Conservation (phyloP, 2,888 invertebrate genomes). For the Cerastis rubricosa region DNA sequence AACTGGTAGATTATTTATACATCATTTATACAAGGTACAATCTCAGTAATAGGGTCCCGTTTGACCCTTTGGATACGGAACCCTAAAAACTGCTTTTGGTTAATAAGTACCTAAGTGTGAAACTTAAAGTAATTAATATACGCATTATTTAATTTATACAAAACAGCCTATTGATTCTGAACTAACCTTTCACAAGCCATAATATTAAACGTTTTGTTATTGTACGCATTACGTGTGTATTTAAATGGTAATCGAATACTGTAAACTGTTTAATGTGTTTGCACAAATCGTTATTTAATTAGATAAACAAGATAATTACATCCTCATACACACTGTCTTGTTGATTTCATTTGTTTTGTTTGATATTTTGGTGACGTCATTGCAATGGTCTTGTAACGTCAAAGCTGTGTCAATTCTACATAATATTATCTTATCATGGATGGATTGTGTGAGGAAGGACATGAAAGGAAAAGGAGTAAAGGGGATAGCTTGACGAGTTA, state of each 20-base stretch:
- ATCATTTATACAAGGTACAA: too few relatives aligned
- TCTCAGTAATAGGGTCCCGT: too few relatives aligned
- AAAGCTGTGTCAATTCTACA: not conserved
- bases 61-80: too few relatives aligned
- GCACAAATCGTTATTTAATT: slow-evolving; percentile 32
- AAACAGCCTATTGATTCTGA: not conserved
- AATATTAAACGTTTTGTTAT: slow-evolving; percentile 7
- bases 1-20: not conserved
- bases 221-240: slow-evolving; percentile 18
- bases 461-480: too few relatives aligned
- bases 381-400: not conserved
- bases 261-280: slow-evolving; percentile 27
- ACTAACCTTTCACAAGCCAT: slow-evolving; percentile 45
- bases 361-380: not conserved
- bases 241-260: slow-evolving; percentile 27
- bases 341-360: slow-evolving; percentile 16
- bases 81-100: not conserved
- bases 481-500: too few relatives aligned
- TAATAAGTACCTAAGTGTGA: not conserved
- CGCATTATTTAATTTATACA: slow-evolving; percentile 7
- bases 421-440: too few relatives aligned
- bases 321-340: slow-evolving; percentile 35
- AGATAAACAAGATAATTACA: slow-evolving; percentile 47
- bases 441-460: too few relatives aligned
- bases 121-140: not conserved